Evolutionary conservation across 2,113 vertebrate genomes (phyloP).

Genomic region (Leptosomus discolor): DNA sequence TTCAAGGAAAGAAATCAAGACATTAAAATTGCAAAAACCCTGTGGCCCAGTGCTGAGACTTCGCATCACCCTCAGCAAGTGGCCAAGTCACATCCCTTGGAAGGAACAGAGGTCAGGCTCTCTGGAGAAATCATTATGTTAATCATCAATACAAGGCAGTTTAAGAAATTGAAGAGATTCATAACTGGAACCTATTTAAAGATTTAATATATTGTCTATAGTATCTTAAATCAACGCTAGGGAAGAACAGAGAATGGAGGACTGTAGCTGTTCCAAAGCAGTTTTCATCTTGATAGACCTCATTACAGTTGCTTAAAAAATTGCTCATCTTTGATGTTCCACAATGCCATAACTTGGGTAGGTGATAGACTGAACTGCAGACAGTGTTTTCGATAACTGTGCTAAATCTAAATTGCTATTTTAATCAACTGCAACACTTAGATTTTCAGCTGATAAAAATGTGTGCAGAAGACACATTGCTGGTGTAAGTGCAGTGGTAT

Average conservation of each 20-base stretch:
- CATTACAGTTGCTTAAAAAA: background rate
- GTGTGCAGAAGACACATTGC: background rate
- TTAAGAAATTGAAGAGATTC: background rate
- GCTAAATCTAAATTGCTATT: conserved; percentile 48
- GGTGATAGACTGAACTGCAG: conserved; percentile 47
- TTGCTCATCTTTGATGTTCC: conserved; percentile 6
- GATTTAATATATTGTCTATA: background rate
- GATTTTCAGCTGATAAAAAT: conserved; percentile 50
- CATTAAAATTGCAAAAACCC: background rate
- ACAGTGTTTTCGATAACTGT: conserved; percentile 28
- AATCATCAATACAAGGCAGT: background rate
- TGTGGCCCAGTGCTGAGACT: background rate
- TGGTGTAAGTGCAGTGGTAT: background rate
- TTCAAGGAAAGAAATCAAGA: background rate
- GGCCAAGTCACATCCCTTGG: background rate
- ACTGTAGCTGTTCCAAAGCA: background rate
- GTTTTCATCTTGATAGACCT: background rate
- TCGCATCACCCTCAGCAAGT: background rate
- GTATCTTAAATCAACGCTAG: background rate
- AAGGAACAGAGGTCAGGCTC: background rate
- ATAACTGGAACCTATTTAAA: background rate
- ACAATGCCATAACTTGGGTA: conserved; percentile 9
- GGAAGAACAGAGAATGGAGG: background rate
- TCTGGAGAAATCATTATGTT: background rate
- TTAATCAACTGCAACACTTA: conserved; percentile 27